Base-by-base conservation (phyloP, 2,888 invertebrate species). In the Cartodere bifasciata region DNA sequence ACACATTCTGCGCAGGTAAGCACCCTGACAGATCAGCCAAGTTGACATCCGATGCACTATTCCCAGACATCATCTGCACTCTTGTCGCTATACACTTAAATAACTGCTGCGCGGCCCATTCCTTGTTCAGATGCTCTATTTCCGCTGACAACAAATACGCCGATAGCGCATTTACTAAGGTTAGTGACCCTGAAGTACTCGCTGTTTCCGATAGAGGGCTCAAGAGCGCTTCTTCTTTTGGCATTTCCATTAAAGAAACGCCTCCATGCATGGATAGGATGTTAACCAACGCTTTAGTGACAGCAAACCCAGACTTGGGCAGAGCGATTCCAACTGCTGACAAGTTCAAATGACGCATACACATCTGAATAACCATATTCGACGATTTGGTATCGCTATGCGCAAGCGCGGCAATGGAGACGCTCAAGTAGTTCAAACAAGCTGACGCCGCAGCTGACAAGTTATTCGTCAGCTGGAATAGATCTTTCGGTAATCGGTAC, bases 51-150 rank as follows among this genome's bases (percentile, higher is more conserved):
- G 64, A 63, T n/a, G 52, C 39, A 20, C 45, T 49, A 9, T 46
- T 46, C 13, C 50, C 49, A 2, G 60, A 45, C 29, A 55, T 46
- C 31, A 58, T 57, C 52, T 52, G 60, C 35, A 48, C 48, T 43
- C 54, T 56, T 4, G 56, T 57, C 1, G 64, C 55, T 13, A 68
- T 46, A 30, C 60, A 64, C 42, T 60, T 58, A 46, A 70, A 69
- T 37, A 75, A 53, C 48, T 72, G 71, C 37, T 69, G 66, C 2
- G 67, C 62, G 1, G 73, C 70, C 75, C 74, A 75, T 46, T 71
- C 68, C 16, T 70, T 59, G 41, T 67, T 62, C 14, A 52, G 52
- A 9, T 63, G 54, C 23, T 62, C 56, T n/a, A 71, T 55, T 28
- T 63, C 58, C 12, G 61, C 59, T 0, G 73, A 72, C 36, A 74